These are phyloP conservation scores for Perca flavescens DNA, from an alignment of 2,113 vertebrate species.

Conservation along the genomic window DNA sequence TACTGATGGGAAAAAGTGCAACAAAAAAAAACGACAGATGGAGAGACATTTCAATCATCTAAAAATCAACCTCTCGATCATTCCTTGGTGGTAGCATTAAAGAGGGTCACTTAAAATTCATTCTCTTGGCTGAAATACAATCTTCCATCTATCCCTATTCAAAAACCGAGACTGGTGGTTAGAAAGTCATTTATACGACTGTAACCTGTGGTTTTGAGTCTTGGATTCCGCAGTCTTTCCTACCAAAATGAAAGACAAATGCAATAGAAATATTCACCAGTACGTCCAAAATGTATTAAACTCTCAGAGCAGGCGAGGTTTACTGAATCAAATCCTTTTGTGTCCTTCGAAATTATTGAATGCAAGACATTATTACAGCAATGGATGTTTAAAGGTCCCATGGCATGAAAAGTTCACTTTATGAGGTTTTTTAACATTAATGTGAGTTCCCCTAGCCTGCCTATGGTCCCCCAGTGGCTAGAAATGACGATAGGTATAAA, in stretches of 20 bases:
- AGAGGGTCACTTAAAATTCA: constrained; percentile 8
- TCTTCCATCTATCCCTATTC: background rate
- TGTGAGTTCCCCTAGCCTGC: too few species aligned
- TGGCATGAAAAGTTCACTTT: too few species aligned
- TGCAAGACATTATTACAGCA: background rate
- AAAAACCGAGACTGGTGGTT: constrained; percentile 13
- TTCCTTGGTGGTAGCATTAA: background rate
- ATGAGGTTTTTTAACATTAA: too few species aligned
- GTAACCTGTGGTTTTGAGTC: constrained; percentile 15
- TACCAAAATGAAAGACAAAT: constrained; percentile 14
- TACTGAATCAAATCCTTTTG: background rate
- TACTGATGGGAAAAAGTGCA: constrained; percentile 80
- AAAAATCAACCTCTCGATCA: background rate
- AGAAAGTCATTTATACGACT: background rate
- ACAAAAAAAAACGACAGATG: background rate
- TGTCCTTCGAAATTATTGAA: background rate
- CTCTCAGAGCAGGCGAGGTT: background rate
- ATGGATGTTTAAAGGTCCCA: background rate
- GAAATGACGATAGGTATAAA: too few species aligned
- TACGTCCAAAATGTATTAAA: background rate
- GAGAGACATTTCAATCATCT: background rate
- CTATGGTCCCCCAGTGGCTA: too few species aligned
- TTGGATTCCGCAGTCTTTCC: constrained; percentile 12
- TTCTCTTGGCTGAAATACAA: constrained; percentile 6
- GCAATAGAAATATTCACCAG: background rate